Conservation (phyloP, 2,888 invertebrate genomes). For the Lasioglossum lativentre region DNA sequence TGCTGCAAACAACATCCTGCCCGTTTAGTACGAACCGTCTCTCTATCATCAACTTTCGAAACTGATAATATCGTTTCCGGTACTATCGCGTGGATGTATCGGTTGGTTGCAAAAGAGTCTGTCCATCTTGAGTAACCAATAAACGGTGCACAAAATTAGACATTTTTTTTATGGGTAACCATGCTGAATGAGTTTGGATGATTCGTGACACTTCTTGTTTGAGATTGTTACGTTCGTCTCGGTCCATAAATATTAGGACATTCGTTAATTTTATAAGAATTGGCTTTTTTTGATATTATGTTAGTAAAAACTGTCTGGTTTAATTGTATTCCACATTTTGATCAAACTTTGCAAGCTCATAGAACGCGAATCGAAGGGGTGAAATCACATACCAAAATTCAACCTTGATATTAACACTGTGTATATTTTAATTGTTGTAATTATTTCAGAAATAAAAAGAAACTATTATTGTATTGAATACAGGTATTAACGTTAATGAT, state of each 20-base stretch:
- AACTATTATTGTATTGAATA: no score
- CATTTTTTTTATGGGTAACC: background rate
- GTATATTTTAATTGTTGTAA: no score
- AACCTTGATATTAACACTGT: no score
- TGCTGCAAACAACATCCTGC: constrained; percentile 74
- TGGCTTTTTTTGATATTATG: no score
- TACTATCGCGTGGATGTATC: constrained; percentile 10
- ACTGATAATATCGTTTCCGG: constrained; percentile 20
- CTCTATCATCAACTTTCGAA: constrained; percentile 1
- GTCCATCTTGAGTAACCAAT: constrained; percentile 15
- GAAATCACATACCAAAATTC: no score
- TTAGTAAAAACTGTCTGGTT: no score
- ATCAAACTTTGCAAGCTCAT: no score
- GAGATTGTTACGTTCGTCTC: background rate
- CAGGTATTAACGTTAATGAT: no score
- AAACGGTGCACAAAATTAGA: constrained; percentile 5
- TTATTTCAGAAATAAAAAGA: no score
- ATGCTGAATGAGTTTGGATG: background rate
- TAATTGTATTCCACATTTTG: no score
- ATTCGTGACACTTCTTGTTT: background rate
- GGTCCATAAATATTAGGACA: background rate
- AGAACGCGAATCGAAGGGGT: no score
- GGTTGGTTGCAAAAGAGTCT: constrained; percentile 10
- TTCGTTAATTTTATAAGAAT: background rate
- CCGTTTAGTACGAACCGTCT: constrained; percentile 13